Conservation (phyloP, 2,888 invertebrate genomes). For the Monopis laevigella region DNA sequence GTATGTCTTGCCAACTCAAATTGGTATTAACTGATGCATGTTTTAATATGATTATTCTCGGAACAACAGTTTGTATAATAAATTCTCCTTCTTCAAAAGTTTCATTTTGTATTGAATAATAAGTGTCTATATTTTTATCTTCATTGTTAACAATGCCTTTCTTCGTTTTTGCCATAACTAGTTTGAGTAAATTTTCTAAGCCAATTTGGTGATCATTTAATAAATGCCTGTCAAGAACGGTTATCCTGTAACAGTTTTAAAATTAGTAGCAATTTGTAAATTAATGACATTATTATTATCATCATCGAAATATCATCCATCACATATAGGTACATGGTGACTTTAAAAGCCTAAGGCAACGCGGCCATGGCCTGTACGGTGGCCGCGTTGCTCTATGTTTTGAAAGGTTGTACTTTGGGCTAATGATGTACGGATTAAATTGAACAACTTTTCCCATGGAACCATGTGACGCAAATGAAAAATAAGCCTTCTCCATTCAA, state of each 20-base stretch:
- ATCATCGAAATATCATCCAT: no score
- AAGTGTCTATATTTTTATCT: constrained; percentile 29
- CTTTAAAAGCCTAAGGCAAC: no score
- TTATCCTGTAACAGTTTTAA: constrained; percentile 46
- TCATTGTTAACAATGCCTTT: constrained; percentile 37
- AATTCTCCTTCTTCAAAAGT: constrained; percentile 45
- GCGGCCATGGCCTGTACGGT: no score
- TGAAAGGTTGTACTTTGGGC: no score
- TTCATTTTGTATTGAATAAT: constrained; percentile 36
- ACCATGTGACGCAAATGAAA: no score
- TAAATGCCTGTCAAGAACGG: constrained; percentile 48
- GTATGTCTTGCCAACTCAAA: constrained; percentile 32
- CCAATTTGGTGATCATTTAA: constrained; percentile 50
- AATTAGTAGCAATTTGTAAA: no score
- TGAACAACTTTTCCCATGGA: no score
- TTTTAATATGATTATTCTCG: constrained; percentile 44
- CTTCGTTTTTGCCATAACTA: constrained; percentile 53
- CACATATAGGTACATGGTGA: no score
- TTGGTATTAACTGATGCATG: constrained; percentile 44
- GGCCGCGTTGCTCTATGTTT: no score
- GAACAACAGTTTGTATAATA: constrained; percentile 40
- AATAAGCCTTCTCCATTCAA: no score
- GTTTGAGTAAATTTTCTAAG: constrained; percentile 42
- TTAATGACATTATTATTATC: no score
- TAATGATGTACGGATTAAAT: no score